Conservation (phyloP, 2,113 vertebrate genomes). For the Psephotus haematonotus region DNA sequence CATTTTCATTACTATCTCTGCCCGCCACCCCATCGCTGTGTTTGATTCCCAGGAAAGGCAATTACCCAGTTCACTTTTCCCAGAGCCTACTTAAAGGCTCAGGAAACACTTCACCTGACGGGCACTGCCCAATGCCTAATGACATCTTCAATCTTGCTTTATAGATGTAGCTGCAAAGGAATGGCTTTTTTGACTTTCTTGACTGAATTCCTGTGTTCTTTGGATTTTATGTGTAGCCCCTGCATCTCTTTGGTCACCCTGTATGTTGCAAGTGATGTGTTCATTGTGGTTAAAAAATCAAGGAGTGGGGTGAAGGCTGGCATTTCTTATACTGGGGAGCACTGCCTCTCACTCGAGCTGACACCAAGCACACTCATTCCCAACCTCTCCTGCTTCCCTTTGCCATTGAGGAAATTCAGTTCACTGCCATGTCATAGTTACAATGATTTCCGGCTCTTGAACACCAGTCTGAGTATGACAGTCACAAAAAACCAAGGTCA, state of each 20-base stretch:
- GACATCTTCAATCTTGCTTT: conserved; percentile 29
- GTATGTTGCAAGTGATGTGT: not conserved
- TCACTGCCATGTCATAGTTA: not conserved
- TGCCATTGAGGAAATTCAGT: not conserved
- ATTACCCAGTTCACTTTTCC: conserved; percentile 52
- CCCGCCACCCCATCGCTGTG: not conserved
- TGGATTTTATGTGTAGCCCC: not conserved
- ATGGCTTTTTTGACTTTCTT: not conserved
- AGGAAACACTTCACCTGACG: not conserved
- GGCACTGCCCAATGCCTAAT: not conserved
- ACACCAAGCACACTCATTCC: not conserved
- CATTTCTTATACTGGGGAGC: not conserved
- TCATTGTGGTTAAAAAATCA: not conserved
- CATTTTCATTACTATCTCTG: not conserved
- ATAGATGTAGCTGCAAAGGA: not conserved
- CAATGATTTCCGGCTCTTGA: not conserved
- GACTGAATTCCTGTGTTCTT: not conserved
- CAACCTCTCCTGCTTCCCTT: not conserved
- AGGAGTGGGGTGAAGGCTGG: not conserved
- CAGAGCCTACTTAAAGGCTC: not conserved
- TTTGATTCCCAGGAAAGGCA: conserved; percentile 53
- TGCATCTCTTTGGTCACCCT: not conserved
- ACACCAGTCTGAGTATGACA: conserved; percentile 6
- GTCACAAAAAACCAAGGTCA: not conserved
- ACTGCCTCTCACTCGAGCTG: not conserved